Evolutionary conservation across 1,140 invertebrate genomes (phyloP).

Genomic region (Calephelis nemesis): DNA sequence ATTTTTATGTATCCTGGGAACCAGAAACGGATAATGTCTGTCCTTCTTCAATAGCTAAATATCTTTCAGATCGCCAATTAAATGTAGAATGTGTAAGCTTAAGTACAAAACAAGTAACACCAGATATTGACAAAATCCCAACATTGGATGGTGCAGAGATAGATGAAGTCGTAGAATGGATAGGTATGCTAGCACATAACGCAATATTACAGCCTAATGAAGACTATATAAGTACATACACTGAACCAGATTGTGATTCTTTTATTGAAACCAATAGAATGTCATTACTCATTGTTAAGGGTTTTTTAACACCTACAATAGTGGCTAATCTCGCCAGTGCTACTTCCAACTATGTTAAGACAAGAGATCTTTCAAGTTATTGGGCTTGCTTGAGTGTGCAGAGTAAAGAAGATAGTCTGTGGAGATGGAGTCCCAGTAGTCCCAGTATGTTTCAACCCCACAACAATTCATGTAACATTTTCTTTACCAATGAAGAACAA

Average conservation of each 20-base stretch:
- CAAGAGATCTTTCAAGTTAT: slow-evolving; percentile 51
- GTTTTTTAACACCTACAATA: slow-evolving; percentile 49
- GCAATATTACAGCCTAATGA: slow-evolving; percentile 44
- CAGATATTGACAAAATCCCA: slow-evolving; percentile 53
- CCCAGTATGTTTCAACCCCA: slow-evolving; percentile 57
- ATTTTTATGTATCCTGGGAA: slow-evolving; percentile 60
- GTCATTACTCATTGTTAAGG: slow-evolving; percentile 50
- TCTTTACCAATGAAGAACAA: slow-evolving; percentile 43
- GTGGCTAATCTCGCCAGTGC: slow-evolving; percentile 41
- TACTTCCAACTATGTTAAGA: slow-evolving; percentile 43
- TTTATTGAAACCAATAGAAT: slow-evolving; percentile 51
- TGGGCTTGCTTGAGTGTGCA: slow-evolving; percentile 63
- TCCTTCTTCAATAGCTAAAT: slow-evolving; percentile 67
- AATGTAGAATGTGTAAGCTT: slow-evolving; percentile 42
- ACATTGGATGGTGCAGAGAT: slow-evolving; percentile 46
- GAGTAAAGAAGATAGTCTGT: slow-evolving; percentile 53
- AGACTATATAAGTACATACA: slow-evolving; percentile 57
- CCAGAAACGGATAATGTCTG: slow-evolving; percentile 53
- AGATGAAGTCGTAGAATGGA: slow-evolving; percentile 64
- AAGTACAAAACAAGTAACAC: slow-evolving; percentile 36
- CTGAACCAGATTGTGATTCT: slow-evolving; percentile 47
- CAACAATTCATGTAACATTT: slow-evolving; percentile 54
- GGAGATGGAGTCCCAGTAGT: slow-evolving; percentile 45
- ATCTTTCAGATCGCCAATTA: slow-evolving; percentile 51
- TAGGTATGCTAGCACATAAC: slow-evolving; percentile 57